Evolutionary conservation across 2,797 vertebrate species (phyloP).

Genomic region (Clarias fuscus): DNA sequence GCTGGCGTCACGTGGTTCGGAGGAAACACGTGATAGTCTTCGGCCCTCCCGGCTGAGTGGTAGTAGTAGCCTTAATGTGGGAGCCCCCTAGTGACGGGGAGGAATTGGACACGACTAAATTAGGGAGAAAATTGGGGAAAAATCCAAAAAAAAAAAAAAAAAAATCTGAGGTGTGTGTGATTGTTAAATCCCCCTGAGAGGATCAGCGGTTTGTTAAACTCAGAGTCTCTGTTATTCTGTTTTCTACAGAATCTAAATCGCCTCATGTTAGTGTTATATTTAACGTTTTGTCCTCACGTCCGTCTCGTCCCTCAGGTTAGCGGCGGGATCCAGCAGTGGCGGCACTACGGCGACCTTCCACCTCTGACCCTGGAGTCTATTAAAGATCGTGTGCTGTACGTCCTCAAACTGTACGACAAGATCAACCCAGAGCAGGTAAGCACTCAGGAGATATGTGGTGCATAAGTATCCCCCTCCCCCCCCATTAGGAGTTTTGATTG

Average conservation of each 20-base stretch:
- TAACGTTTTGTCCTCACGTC: neutral
- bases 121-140: no score
- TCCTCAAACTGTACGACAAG: constrained; percentile 80
- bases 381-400: constrained; percentile 72
- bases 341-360: constrained; percentile 68
- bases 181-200: neutral
- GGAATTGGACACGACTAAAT: no score
- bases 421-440: constrained; percentile 76
- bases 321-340: constrained; percentile 44
- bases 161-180: no score
- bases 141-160: no score
- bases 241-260: no score
- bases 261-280: neutral
- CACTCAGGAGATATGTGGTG: neutral
- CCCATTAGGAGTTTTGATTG: neutral
- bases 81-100: no score
- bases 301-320: neutral
- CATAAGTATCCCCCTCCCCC: neutral
- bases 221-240: neutral
- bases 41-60: no score
- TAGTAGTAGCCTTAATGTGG: no score
- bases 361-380: constrained; percentile 71
- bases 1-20: no score
- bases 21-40: no score
- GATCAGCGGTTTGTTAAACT: neutral